A percentile compares a stretch with the other conserved stretches of the same genome.
Conservation (phyloP, 2,797 vertebrate genomes). For the Phataginus tetradactyla region DNA sequence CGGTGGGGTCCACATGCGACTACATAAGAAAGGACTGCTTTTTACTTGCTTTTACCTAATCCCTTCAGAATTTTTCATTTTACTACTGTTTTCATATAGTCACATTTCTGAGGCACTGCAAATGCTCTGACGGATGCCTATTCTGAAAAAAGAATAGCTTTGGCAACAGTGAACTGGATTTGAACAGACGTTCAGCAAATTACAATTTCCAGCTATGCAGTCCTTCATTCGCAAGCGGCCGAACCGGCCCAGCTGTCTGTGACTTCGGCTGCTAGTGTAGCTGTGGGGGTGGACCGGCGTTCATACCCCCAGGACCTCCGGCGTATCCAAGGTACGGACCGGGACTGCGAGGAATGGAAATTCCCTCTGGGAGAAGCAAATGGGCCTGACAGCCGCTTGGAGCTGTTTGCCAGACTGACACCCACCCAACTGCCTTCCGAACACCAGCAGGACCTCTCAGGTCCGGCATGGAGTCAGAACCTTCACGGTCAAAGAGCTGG, state of each 20-base stretch:
- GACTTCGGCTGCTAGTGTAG: background rate
- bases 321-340: background rate
- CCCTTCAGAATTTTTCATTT: background rate
- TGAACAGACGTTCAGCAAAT: background rate
- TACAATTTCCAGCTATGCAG: background rate
- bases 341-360: background rate
- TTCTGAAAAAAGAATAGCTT: background rate
- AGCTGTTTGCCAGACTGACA: background rate
- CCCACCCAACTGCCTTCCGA: background rate
- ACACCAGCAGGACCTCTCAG: background rate
- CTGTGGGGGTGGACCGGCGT: background rate
- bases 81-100: background rate
- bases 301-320: background rate
- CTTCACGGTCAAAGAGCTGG: background rate
- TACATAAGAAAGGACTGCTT: background rate
- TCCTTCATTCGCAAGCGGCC: background rate
- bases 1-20: rapidly evolving
- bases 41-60: background rate
- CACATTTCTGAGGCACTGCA: background rate
- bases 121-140: background rate
- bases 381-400: background rate
- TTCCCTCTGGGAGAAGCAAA: background rate
- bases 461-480: background rate
- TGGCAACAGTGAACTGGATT: background rate
- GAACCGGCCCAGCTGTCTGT: rapidly evolving